Percentiles rank a stretch among this genome's conserved stretches.
These are phyloP conservation scores for Diplodus sargus DNA, from an alignment of 2,797 vertebrate genomes.

Conservation along the genomic window DNA sequence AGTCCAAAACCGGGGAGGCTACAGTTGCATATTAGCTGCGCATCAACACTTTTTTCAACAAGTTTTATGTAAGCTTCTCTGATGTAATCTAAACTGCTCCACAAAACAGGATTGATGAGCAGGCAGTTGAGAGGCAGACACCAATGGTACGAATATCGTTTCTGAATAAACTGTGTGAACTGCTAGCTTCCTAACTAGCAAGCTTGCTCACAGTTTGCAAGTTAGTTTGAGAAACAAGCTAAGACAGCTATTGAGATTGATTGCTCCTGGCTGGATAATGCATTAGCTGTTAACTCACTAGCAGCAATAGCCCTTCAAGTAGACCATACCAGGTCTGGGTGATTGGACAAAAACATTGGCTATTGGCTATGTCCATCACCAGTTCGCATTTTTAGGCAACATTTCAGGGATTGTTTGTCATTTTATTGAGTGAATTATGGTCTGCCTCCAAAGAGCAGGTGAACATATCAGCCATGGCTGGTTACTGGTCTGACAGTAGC, in stretches of 20 bases:
- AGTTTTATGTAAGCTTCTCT: too few species aligned
- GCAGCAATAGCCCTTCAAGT: not conserved
- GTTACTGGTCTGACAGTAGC: too few species aligned
- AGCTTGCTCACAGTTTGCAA: not conserved
- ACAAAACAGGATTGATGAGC: too few species aligned
- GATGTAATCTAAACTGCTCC: too few species aligned
- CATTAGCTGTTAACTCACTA: not conserved
- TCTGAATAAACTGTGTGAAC: not conserved
- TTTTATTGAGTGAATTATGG: too few species aligned
- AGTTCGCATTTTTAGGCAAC: too few species aligned
- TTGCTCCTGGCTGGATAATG: not conserved
- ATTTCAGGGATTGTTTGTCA: too few species aligned
- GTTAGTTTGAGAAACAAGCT: not conserved
- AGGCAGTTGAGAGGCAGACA: not conserved
- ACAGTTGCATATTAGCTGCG: not conserved
- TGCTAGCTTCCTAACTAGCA: not conserved
- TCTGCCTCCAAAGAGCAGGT: too few species aligned
- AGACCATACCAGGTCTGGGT: not conserved
- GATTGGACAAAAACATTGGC: too few species aligned
- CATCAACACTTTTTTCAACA: too few species aligned
- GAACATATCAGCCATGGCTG: too few species aligned
- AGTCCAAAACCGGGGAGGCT: not conserved
- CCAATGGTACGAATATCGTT: not conserved
- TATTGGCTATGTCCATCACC: too few species aligned
- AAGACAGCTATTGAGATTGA: not conserved